phyloP scores from a whole-genome alignment of 2,888 invertebrate species.

The Synanthedon tipuliformis region DNA sequence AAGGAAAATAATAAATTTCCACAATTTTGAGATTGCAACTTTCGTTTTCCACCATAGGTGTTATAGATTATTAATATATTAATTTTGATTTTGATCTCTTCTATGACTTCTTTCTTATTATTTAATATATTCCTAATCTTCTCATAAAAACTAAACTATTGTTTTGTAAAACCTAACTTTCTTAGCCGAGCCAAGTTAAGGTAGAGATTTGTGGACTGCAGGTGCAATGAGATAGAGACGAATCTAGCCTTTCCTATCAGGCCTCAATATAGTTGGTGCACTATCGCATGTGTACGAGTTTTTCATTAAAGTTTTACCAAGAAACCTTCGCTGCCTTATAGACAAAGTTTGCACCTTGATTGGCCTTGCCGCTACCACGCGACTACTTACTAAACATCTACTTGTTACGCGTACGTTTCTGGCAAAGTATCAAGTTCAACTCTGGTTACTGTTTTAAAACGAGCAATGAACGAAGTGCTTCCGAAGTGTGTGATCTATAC shows the following conservation, averaged over 20 bases:
- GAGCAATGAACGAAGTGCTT: neutral
- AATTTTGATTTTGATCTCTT: too few species aligned
- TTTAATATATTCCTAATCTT: too few species aligned
- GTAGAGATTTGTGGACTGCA: too few species aligned
- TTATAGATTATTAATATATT: too few species aligned
- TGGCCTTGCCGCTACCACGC: constrained; percentile 7
- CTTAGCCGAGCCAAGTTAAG: too few species aligned
- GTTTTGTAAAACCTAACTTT: too few species aligned
- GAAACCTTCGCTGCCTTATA: constrained; percentile 9
- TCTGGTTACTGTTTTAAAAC: neutral
- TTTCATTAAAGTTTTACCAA: constrained; percentile 19
- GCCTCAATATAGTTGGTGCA: constrained; percentile 1
- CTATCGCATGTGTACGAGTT: constrained; percentile 17
- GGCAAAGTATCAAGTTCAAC: neutral
- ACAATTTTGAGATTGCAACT: too few species aligned
- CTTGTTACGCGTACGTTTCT: neutral
- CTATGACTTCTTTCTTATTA: too few species aligned
- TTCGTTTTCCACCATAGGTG: too few species aligned
- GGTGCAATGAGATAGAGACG: neutral
- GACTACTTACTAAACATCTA: neutral
- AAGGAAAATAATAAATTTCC: too few species aligned
- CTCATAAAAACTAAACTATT: too few species aligned
- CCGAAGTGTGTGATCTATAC: constrained; percentile 5
- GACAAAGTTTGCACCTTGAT: constrained; percentile 17
- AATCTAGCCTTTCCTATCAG: neutral